Evolutionary conservation across 2,113 vertebrate species (phyloP).

Genomic region (Equus quagga): DNA sequence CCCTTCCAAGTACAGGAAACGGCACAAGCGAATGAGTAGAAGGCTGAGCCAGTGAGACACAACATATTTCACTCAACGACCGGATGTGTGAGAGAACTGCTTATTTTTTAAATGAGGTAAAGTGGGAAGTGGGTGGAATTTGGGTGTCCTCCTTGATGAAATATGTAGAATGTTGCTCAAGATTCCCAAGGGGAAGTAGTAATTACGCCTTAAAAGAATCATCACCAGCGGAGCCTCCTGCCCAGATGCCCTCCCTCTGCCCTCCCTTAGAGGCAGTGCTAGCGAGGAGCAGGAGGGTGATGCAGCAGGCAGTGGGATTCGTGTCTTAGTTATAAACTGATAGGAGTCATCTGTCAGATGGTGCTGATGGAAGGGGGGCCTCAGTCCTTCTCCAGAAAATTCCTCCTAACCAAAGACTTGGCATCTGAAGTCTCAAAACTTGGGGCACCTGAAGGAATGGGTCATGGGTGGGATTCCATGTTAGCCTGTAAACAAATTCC

Average conservation of each 20-base stretch:
- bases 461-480: background rate
- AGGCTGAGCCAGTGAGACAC: background rate
- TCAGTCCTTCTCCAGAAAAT: background rate
- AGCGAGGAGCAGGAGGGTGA: background rate
- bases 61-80: background rate
- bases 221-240: background rate
- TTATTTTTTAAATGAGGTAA: background rate
- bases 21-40: background rate
- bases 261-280: background rate
- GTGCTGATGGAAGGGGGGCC: background rate
- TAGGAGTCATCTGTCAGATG: background rate
- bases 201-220: background rate
- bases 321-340: background rate
- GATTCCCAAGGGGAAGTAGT: background rate
- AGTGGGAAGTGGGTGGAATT: background rate
- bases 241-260: background rate
- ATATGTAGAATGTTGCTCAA: background rate
- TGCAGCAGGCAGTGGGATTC: background rate
- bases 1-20: background rate
- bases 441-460: background rate
- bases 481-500: background rate
- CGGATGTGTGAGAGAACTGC: background rate
- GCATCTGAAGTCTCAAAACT: background rate
- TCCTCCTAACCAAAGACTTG: background rate
- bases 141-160: background rate